Percentiles rank a stretch among this genome's conserved stretches.
phyloP scores from a whole-genome alignment of 2,888 invertebrate genomes.

The Ditula angustiorana region DNA sequence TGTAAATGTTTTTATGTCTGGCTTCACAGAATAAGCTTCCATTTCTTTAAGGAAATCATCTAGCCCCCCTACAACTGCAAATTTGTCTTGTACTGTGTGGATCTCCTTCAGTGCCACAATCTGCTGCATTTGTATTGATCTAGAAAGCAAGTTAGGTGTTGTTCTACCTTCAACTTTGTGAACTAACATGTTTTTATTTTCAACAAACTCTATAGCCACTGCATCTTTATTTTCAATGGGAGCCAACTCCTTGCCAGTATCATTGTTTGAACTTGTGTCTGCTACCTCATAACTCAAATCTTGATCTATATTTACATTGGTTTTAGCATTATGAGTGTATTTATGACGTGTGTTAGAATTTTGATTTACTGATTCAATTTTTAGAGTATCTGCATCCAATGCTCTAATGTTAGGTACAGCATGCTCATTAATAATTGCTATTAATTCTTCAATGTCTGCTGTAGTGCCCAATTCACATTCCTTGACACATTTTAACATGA shows the following conservation, averaged over 20 bases:
- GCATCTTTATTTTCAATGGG: slow-evolving; percentile 42
- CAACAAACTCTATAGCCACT: slow-evolving; percentile 51
- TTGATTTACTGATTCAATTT: slow-evolving; percentile 43
- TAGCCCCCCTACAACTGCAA: slow-evolving; percentile 92
- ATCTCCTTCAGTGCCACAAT: slow-evolving; percentile 86
- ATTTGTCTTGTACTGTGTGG: slow-evolving; percentile 86
- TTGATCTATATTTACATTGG: slow-evolving; percentile 6
- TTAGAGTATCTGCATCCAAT: slow-evolving; percentile 43
- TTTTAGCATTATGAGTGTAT: not conserved
- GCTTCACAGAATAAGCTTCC: slow-evolving; percentile 87
- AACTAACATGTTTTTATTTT: slow-evolving; percentile 44
- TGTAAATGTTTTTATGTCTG: slow-evolving; percentile 92
- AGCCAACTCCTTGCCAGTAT: slow-evolving; percentile 39
- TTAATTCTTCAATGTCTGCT: slow-evolving; percentile 83
- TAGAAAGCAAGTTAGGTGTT: slow-evolving; percentile 89
- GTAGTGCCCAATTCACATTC: slow-evolving; percentile 92
- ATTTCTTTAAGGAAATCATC: slow-evolving; percentile 91
- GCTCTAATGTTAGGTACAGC: slow-evolving; percentile 45
- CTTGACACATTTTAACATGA: slow-evolving; percentile 91
- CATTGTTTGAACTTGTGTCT: not conserved
- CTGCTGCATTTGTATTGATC: slow-evolving; percentile 85
- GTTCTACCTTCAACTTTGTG: slow-evolving; percentile 49
- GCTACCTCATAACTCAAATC: slow-evolving; percentile 27
- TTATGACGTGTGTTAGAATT: slow-evolving; percentile 4
- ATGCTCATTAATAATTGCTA: slow-evolving; percentile 64